These are phyloP conservation scores for Drosophila testacea DNA, from an alignment of 2,888 invertebrate species.

Conservation along the genomic window DNA sequence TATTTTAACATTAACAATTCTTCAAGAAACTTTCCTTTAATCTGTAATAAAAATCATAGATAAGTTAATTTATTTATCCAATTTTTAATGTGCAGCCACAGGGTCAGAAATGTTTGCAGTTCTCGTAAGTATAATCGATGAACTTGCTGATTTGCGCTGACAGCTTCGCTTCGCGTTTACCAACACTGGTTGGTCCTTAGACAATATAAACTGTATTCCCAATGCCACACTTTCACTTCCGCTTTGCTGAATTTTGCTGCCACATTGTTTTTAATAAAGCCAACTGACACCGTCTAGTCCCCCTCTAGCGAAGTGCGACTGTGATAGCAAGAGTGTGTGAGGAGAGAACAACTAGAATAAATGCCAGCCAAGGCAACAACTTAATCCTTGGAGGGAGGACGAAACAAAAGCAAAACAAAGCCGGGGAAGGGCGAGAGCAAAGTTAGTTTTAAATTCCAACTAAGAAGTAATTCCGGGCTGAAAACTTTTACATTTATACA, in stretches of 20 bases:
- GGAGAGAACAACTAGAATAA: slow-evolving; percentile 50
- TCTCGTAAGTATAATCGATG: neutral
- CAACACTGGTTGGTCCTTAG: slow-evolving; percentile 26
- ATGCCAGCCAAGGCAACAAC: slow-evolving; percentile 61
- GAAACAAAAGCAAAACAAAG: slow-evolving; percentile 32
- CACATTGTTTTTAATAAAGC: slow-evolving; percentile 70
- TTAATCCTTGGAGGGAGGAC: slow-evolving; percentile 61
- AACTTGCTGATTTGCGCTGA: slow-evolving; percentile 17
- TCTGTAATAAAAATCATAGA: no score
- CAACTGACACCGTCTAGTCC: slow-evolving; percentile 11
- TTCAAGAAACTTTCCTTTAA: no score
- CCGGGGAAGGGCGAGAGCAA: slow-evolving; percentile 7
- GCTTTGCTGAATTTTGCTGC: slow-evolving; percentile 50
- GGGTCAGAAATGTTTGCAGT: neutral
- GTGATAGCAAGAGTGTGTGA: neutral
- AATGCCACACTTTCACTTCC: slow-evolving; percentile 56
- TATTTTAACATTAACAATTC: no score
- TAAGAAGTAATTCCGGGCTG: slow-evolving; percentile 62
- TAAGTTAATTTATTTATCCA: no score
- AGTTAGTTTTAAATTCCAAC: slow-evolving; percentile 69
- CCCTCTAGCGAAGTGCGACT: slow-evolving; percentile 6
- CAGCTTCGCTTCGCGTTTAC: slow-evolving; percentile 19
- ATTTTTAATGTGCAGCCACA: neutral
- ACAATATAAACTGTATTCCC: slow-evolving; percentile 37
- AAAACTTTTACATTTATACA: slow-evolving; percentile 62